Conservation (phyloP, 2,797 vertebrate genomes). For the Coranthus polyacanthus region DNA sequence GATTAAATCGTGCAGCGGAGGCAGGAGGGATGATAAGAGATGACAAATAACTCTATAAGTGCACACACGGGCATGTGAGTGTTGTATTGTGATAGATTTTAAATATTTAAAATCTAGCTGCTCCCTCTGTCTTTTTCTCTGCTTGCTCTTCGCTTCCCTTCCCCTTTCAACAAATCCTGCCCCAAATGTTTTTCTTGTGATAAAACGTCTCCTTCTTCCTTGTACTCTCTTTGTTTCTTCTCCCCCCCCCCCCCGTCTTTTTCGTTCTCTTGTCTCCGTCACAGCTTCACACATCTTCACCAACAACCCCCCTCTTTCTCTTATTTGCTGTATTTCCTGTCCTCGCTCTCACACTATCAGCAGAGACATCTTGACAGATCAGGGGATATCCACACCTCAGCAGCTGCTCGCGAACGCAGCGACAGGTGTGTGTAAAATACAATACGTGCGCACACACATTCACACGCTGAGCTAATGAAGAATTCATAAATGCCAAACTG, state of each 20-base stretch:
- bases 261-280: no score
- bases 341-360: slow-evolving; percentile 36
- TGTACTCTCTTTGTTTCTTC: slow-evolving; percentile 11
- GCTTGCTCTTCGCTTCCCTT: not conserved
- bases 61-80: not conserved
- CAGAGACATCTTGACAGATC: slow-evolving; percentile 65
- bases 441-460: slow-evolving; percentile 21
- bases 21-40: not conserved
- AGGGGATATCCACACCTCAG: slow-evolving; percentile 62
- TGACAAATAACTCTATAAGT: not conserved
- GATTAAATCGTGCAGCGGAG: not conserved
- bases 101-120: not conserved
- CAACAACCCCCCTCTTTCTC: no score
- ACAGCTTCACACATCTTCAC: no score
- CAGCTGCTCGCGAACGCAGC: slow-evolving; percentile 68
- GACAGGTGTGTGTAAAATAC: slow-evolving; percentile 52
- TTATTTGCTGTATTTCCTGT: slow-evolving; percentile 1
- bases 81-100: not conserved
- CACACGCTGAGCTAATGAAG: slow-evolving; percentile 67
- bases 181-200: slow-evolving; percentile 34
- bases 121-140: not conserved
- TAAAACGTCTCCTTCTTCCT: slow-evolving; percentile 11
- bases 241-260: slow-evolving; percentile 25
- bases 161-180: slow-evolving; percentile 1
- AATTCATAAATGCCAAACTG: slow-evolving; percentile 77